Base-by-base conservation (phyloP, 2,888 invertebrate species). In the Cephus spinipes region DNA sequence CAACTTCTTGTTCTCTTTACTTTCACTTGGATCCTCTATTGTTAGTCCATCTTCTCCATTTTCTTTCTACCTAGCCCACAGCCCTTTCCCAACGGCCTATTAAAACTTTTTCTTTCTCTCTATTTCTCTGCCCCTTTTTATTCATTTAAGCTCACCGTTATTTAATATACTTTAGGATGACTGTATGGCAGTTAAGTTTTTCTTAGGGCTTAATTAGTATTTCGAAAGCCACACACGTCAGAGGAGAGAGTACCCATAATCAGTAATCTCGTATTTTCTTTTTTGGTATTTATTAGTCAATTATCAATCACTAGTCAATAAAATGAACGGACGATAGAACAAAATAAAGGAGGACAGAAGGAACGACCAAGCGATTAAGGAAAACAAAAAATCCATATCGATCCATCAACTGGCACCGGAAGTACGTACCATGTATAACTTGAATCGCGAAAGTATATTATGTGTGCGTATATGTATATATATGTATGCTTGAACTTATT, bases 261-360 rank as follows among this genome's bases (percentile, higher is more conserved):
- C 76, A 77, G 74, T 75, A 84, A 85, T 85, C 79, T 81, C 80
- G 79, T 36, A 76, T 81, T 84, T 81, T 83, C 78, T 77, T 81
- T 76, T 74, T 76, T 79, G 77, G 80, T 87, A 85, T 85, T 85
- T 85, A 85, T 88, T 87, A 85, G 84, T 86, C 83, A 84, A 86
- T 86, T 85, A 73, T 32, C 32, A 81, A 84, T 83, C 81, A 81
- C 84, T 85, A 85, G 86, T 86, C 84, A 86, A 81, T 85, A 82
- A 55, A 55, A 79, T 75, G 69, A 79, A 82, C 15, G 69, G 77
- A 40, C 35, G 69, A 77, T 30, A 77, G 73, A 55, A 73, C 35
- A 31, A 36, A 78, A 31, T 30, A 73, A 77, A 55, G 23, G 73
- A 75, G 73, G 11, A 76, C 73, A 73, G 30, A 74, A 15, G 35